Conservation (phyloP, 2,888 invertebrate species). For the Polietes domitor region DNA sequence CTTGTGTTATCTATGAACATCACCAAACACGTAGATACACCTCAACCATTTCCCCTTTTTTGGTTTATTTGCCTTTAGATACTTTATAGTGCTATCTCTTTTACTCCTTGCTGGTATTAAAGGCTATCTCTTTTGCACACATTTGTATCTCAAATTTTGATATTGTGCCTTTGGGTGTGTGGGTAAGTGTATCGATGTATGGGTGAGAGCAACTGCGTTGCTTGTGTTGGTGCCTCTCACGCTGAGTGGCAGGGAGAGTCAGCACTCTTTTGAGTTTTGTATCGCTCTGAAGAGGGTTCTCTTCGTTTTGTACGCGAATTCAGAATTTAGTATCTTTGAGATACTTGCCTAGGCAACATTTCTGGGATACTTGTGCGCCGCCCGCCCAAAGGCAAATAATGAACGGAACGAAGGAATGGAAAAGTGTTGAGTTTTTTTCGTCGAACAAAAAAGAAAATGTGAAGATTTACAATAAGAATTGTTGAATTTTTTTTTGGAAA, state of each 20-base stretch:
- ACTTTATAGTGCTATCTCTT: neutral
- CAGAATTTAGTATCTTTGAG: conserved; percentile 62
- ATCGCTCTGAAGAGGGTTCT: conserved; percentile 41
- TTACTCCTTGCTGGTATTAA: neutral
- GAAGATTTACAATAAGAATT: neutral
- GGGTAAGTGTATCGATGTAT: neutral
- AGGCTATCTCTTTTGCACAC: conserved; percentile 38
- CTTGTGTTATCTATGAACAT: neutral
- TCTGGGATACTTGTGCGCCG: conserved; percentile 23
- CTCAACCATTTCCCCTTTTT: conserved; percentile 19
- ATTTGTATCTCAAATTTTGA: neutral
- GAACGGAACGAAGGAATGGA: neutral
- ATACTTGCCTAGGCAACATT: conserved; percentile 63
- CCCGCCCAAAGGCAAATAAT: neutral
- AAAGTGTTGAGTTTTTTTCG: neutral
- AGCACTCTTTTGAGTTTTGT: no score
- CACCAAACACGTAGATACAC: neutral
- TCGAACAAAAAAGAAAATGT: neutral
- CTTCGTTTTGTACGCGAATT: conserved; percentile 35
- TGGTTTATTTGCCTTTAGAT: neutral
- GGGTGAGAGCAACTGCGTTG: neutral
- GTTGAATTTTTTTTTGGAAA: no score
- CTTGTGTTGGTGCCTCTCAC: neutral
- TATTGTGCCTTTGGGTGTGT: conserved; percentile 27
- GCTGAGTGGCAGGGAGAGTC: neutral